Evolutionary conservation across 2,888 invertebrate species (phyloP), one percentile per base, ranked within the genome.

Genomic region (Macrosiphum euphorbiae): DNA sequence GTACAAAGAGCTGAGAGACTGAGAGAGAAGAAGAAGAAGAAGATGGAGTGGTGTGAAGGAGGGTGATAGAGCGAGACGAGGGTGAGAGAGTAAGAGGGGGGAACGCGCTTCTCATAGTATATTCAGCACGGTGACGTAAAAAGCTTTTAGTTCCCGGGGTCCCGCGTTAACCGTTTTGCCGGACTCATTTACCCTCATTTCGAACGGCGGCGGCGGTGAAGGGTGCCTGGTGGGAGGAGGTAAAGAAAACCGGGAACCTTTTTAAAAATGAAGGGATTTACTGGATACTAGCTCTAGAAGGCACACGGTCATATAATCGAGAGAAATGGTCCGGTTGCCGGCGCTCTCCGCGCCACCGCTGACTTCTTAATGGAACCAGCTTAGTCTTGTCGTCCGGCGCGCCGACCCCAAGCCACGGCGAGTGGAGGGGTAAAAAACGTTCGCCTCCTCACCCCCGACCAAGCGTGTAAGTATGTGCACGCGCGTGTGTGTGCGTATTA

Each of bases 171-270:
- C 94, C 94, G 94, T 94, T 94, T 94, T 94, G 94, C 94, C 87
- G 94, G 94, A 94, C 94, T 94, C 94, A 94, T 94, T 94, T 94
- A 94, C 94, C 94, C 94, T 94, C 94, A 94, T 94, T 94, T 94
- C 50, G 94, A 44, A 35, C 84, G 44, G 35, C 26, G 58, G 52
- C 11, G 55, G 55, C 0, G 84, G 26, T 24, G 90, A 50, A 44
- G 67, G 86, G 26, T 26, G 90, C 28, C 10, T 20, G 50, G 58
- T 1, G 92, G 90, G 50, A 24, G 28, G 85, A 85, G 86, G 90
- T 67, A 87, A 94, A 94, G 94, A 94, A 94, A 94, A 94, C 94
- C 28, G 86, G 90, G 94, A 94, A 87, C 94, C 94, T 94, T 94
- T 94, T 94, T 94, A 94, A 94, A 94, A 94, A 94, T 94, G 94